Percentiles rank a stretch among this genome's conserved stretches.
Conservation (phyloP, 2,888 invertebrate genomes). For the Dolomedes plantarius region DNA sequence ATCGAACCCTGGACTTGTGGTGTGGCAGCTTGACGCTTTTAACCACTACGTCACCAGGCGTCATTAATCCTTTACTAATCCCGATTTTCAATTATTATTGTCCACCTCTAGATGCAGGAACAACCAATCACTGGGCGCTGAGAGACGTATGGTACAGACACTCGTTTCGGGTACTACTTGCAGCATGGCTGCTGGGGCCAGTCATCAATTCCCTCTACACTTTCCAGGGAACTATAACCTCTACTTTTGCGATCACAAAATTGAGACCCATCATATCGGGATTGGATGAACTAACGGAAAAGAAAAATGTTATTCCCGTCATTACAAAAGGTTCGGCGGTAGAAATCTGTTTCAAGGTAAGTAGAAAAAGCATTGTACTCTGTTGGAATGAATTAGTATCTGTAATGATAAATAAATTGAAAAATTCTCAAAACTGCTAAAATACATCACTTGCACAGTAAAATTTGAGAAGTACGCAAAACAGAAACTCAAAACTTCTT, state of each 20-base stretch:
- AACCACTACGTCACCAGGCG: no score
- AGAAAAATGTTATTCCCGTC: constrained; percentile 28
- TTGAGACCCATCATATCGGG: constrained; percentile 21
- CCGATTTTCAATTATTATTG: no score
- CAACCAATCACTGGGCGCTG: constrained; percentile 26
- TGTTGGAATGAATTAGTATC: no score
- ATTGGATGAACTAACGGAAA: constrained; percentile 14
- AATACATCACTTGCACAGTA: no score
- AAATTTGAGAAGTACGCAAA: no score
- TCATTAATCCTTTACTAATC: no score
- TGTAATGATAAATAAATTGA: no score
- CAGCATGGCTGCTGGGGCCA: constrained; percentile 41
- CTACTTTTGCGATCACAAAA: constrained; percentile 32
- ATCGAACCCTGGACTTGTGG: no score
- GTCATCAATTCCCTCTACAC: constrained; percentile 24
- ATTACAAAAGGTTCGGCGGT: constrained; percentile 31
- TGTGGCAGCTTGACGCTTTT: no score
- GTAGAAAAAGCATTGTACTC: no score
- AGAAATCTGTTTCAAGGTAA: constrained; percentile 47
- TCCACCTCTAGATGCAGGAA: constrained; percentile 4
- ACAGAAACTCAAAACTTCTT: no score
- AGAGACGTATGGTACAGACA: constrained; percentile 26
- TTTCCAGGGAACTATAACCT: constrained; percentile 34
- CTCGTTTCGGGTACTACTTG: constrained; percentile 22
- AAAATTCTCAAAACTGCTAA: no score